A percentile compares a stretch with the other conserved stretches of the same genome.
phyloP scores from a whole-genome alignment of 2,113 vertebrate genomes.

The Phalacrocorax carbo region DNA sequence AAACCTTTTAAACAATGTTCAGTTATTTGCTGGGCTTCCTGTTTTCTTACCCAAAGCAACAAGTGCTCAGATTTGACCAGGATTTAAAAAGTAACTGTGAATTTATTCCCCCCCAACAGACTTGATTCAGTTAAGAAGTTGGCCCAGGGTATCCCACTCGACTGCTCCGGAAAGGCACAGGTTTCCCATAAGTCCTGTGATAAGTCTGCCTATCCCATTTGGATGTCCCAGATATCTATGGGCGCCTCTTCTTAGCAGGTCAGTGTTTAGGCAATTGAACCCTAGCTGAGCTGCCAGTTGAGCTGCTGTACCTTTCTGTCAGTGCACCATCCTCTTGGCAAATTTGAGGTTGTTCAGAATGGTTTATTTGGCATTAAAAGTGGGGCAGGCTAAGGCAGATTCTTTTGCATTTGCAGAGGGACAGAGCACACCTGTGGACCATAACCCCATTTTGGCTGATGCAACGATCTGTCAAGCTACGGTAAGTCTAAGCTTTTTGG shows the following conservation, averaged over 20 bases:
- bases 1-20: neutral
- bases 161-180: neutral
- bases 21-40: neutral
- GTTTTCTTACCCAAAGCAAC: neutral
- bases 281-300: neutral
- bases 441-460: neutral
- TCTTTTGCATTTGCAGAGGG: neutral
- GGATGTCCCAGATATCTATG: neutral
- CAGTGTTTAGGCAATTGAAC: neutral
- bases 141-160: neutral
- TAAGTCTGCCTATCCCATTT: neutral
- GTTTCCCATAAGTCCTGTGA: neutral
- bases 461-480: neutral
- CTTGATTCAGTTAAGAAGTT: neutral
- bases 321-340: neutral
- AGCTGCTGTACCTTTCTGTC: neutral
- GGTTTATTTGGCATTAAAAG: neutral
- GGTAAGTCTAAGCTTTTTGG: neutral
- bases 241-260: neutral
- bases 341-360: neutral
- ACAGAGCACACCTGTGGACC: neutral
- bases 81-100: neutral
- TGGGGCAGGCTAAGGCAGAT: neutral
- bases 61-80: neutral
- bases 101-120: neutral